Evolutionary conservation across 1,140 invertebrate genomes (phyloP).

Genomic region (Dendrolimus punctatus): DNA sequence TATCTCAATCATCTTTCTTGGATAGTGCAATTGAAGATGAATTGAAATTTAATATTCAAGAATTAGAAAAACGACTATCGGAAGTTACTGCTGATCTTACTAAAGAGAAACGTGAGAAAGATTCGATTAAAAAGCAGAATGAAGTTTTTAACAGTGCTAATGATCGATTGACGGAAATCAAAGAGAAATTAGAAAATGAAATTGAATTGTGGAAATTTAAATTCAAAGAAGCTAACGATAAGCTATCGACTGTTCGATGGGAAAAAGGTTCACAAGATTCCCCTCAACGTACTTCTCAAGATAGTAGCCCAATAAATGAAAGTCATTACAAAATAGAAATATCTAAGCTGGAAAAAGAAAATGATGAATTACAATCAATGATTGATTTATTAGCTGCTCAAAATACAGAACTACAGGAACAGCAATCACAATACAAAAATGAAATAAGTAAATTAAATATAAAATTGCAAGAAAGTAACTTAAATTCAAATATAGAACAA

Average conservation of each 20-base stretch:
- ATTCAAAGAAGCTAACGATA: constrained; percentile 76
- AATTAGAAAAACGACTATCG: constrained; percentile 76
- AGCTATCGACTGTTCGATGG: constrained; percentile 77
- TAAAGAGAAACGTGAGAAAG: constrained; percentile 77
- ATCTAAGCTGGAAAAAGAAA: constrained; percentile 77
- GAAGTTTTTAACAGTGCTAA: constrained; percentile 85
- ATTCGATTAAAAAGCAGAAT: constrained; percentile 78
- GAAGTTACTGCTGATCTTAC: constrained; percentile 73
- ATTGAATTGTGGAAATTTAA: constrained; percentile 79
- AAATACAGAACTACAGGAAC: constrained; percentile 38
- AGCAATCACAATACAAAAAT: constrained; percentile 25
- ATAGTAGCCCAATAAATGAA: constrained; percentile 15
- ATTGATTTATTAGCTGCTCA: constrained; percentile 65
- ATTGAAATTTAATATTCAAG: constrained; percentile 76
- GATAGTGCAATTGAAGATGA: constrained; percentile 85
- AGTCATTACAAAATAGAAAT: constrained; percentile 70
- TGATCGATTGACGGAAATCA: constrained; percentile 82
- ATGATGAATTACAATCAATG: constrained; percentile 80
- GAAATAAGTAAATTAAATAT: constrained; percentile 28
- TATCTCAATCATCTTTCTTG: constrained; percentile 75
- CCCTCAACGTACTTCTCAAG: constrained; percentile 7
- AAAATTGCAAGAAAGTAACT: constrained; percentile 13
- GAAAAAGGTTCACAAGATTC: constrained; percentile 44
- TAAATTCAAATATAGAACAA: too few species aligned
- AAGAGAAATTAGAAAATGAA: constrained; percentile 84